A percentile compares a stretch with the other conserved stretches of the same genome.
phyloP scores from a whole-genome alignment of 2,888 invertebrate species.

The Ephialtes manifestator region DNA sequence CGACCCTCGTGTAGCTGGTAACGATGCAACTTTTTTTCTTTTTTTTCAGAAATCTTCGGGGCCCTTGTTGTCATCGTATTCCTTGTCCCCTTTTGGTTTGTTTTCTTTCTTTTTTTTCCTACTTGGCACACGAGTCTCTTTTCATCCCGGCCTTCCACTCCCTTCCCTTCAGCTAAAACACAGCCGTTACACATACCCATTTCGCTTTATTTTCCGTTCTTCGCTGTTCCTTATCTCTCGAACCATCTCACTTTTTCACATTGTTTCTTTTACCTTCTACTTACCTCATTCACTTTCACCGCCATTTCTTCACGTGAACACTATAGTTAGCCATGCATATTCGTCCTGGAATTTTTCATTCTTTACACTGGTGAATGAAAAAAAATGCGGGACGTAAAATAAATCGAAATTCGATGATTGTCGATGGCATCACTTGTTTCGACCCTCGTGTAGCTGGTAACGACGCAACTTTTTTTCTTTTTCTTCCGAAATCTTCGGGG shows the following conservation, averaged over 20 bases:
- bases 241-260: conserved; percentile 13
- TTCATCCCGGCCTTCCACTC: conserved; percentile 24
- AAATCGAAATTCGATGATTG: conserved; percentile 20
- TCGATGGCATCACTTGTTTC: conserved; percentile 3
- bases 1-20: conserved; percentile 21
- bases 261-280: conserved; percentile 29
- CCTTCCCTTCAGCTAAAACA: conserved; percentile 15
- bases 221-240: conserved; percentile 32
- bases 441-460: conserved; percentile 23
- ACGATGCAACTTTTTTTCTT: conserved; percentile 8
- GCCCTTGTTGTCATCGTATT: conserved; percentile 6
- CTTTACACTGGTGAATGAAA: not conserved
- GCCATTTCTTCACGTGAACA: conserved; percentile 16
- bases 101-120: not conserved
- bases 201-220: conserved; percentile 28
- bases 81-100: not conserved
- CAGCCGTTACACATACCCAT: conserved; percentile 34
- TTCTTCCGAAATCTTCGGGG: conserved; percentile 24
- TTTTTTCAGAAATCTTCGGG: conserved; percentile 24
- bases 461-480: conserved; percentile 3
- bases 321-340: not conserved
- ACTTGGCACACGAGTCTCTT: conserved; percentile 5
- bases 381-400: not conserved
- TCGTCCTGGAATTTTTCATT: not conserved
- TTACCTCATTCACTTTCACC: conserved; percentile 25